Conservation (phyloP, 2,888 invertebrate genomes). For the Cephus nigrinus region DNA sequence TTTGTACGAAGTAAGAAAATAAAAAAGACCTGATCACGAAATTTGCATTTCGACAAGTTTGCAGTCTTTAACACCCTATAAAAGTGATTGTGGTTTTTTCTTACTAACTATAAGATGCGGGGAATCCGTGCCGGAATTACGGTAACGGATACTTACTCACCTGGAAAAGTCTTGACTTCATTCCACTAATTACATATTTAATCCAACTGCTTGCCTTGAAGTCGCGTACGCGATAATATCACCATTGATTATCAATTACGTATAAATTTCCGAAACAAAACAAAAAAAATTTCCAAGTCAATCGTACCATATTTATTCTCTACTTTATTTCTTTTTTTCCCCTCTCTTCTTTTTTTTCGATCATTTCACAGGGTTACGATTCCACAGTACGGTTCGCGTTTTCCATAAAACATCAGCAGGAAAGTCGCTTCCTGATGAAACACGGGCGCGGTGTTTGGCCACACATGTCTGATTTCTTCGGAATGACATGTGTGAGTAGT, state of each 20-base stretch:
- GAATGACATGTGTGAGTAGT: slow-evolving; percentile 5
- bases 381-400: slow-evolving; percentile 25
- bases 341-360: not conserved
- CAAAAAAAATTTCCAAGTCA: not conserved
- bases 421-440: slow-evolving; percentile 42
- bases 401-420: slow-evolving; percentile 51
- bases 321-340: not conserved
- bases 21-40: no score
- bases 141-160: not conserved
- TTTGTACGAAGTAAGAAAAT: no score
- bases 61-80: not conserved
- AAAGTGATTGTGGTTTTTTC: not conserved
- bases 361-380: not conserved
- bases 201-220: not conserved
- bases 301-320: not conserved
- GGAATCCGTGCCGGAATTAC: not conserved
- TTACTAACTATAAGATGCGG: not conserved
- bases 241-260: not conserved
- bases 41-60: not conserved
- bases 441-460: not conserved
- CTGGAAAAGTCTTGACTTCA: not conserved
- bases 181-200: not conserved
- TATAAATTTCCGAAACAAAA: not conserved
- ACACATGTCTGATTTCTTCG: not conserved
- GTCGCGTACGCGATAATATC: not conserved